A percentile compares a stretch with the other conserved stretches of the same genome.
Evolutionary conservation across 1,140 invertebrate genomes (phyloP).

Genomic region (Pollicipes pollicipes): DNA sequence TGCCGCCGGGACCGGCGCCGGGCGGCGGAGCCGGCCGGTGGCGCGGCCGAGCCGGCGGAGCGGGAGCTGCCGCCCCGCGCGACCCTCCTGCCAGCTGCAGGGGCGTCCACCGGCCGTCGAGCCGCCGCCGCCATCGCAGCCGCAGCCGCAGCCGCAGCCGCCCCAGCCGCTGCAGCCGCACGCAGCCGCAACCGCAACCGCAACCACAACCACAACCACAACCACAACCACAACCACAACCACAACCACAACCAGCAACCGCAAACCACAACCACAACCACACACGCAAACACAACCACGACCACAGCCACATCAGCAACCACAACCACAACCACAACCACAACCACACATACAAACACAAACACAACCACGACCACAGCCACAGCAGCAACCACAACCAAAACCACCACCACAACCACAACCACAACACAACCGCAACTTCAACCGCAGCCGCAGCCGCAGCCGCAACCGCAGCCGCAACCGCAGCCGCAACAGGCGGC

Average conservation of each 20-base stretch:
- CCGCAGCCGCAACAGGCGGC: neutral
- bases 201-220: neutral
- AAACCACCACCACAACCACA: too few species aligned
- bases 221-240: neutral
- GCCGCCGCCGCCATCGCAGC: too few species aligned
- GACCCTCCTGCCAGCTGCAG: neutral
- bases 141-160: neutral
- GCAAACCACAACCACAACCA: too few species aligned
- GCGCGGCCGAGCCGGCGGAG: too few species aligned
- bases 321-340: too few species aligned
- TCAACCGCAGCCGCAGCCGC: neutral
- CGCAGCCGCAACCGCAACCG: neutral
- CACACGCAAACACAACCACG: too few species aligned
- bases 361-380: too few species aligned
- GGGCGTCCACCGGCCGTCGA: neutral
- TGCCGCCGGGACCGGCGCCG: too few species aligned
- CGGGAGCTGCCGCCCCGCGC: too few species aligned
- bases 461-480: neutral
- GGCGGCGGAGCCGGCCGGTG: neutral
- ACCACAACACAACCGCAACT: too few species aligned
- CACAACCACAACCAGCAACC: neutral
- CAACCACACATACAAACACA: too few species aligned
- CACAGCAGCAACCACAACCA: neutral
- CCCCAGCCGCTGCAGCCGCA: neutral
- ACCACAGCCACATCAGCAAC: too few species aligned